phyloP scores from a whole-genome alignment of 2,113 vertebrate species.

The Ornithorhynchus anatinus region DNA sequence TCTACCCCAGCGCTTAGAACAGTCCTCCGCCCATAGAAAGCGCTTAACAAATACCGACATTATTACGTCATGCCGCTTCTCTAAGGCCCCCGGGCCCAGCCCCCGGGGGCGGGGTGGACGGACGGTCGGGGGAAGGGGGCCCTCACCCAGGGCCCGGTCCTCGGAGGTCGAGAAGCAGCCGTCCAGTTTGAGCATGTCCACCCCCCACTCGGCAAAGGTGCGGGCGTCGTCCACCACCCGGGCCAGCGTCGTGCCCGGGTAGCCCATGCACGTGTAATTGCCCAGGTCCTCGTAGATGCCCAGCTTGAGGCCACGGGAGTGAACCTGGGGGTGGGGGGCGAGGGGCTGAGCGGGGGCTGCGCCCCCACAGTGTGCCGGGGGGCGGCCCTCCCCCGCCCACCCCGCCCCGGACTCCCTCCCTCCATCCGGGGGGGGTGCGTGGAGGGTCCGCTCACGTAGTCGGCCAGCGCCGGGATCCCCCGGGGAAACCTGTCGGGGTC shows the following conservation, averaged over 20 bases:
- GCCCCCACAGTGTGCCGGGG: too few species aligned
- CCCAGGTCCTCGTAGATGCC: constrained; percentile 93
- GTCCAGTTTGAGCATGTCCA: constrained; percentile 94
- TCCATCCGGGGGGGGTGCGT: background rate
- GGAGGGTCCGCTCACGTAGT: constrained; percentile 74
- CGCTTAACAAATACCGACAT: too few species aligned
- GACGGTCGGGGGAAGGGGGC: too few species aligned
- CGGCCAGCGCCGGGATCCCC: constrained; percentile 82
- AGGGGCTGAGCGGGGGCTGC: background rate
- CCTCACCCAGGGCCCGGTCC: constrained; percentile 78
- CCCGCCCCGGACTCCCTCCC: background rate
- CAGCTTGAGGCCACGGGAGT: constrained; percentile 86
- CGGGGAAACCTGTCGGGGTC: constrained; percentile 88
- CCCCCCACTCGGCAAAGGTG: constrained; percentile 89
- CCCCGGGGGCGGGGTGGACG: too few species aligned
- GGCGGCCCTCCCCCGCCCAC: too few species aligned
- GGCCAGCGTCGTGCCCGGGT: constrained; percentile 86
- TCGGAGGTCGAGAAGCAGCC: constrained; percentile 83
- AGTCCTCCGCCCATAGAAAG: too few species aligned
- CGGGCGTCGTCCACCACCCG: constrained; percentile 78
- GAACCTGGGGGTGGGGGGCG: constrained; percentile 60
- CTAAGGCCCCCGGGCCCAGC: too few species aligned
- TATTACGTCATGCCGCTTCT: too few species aligned
- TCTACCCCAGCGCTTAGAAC: too few species aligned
- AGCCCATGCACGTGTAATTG: constrained; percentile 82